Evolutionary conservation across 2,797 vertebrate genomes (phyloP).

Genomic region (Crocidura indochinensis): DNA sequence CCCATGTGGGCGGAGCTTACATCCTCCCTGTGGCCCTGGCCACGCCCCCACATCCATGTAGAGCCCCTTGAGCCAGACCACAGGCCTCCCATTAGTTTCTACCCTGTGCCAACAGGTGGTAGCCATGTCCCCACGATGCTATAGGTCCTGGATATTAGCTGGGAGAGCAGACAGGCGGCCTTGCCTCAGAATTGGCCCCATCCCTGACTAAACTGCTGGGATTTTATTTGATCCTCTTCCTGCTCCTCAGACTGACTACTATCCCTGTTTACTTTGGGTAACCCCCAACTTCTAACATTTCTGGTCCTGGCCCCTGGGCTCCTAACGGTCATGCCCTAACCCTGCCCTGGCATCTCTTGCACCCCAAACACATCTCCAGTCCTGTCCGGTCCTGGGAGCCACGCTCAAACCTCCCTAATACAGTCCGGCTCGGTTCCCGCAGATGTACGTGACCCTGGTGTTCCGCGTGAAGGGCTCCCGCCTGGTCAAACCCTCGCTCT

Average conservation of each 20-base stretch:
- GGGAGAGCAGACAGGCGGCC: too few species aligned
- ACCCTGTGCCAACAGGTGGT: too few species aligned
- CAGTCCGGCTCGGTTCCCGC: slow-evolving; percentile 37
- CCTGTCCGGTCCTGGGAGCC: neutral
- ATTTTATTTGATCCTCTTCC: too few species aligned
- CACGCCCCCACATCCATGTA: too few species aligned
- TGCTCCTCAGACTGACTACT: too few species aligned
- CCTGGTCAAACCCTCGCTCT: slow-evolving; percentile 94
- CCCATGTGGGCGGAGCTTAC: neutral
- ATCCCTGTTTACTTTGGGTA: neutral
- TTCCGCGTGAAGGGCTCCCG: slow-evolving; percentile 95
- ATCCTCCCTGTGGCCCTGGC: neutral
- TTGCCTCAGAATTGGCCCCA: neutral
- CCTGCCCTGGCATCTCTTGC: neutral
- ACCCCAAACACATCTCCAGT: neutral
- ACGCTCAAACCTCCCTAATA: too few species aligned
- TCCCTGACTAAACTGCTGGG: neutral
- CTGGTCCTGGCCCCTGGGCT: neutral
- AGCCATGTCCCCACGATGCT: too few species aligned
- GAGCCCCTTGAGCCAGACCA: too few species aligned
- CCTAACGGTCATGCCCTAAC: neutral
- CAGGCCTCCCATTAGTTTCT: too few species aligned
- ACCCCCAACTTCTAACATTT: neutral
- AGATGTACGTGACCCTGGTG: slow-evolving; percentile 96
- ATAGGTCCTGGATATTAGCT: too few species aligned